Evolutionary conservation across 2,113 vertebrate genomes (phyloP).

Genomic region (Ascaphus truei): DNA sequence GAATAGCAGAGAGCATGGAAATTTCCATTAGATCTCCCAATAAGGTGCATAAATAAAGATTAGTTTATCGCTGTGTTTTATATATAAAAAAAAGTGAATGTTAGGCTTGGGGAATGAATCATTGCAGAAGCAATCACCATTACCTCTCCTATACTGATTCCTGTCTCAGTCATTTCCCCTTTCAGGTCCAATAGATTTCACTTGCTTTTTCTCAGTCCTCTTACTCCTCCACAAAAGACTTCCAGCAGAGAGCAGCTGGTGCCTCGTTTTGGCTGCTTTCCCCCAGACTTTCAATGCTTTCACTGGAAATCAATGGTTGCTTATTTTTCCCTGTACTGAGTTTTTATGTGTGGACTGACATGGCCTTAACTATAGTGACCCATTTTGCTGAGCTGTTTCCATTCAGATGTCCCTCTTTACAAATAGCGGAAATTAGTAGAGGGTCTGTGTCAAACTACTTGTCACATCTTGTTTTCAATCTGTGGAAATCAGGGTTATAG

Average conservation of each 20-base stretch:
- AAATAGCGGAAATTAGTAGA: constrained; percentile 77
- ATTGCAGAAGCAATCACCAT: constrained; percentile 36
- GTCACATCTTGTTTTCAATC: constrained; percentile 83
- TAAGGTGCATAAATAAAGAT: no score
- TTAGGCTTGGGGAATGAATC: constrained; percentile 40
- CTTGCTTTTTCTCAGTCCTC: constrained; percentile 40
- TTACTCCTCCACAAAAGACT: constrained; percentile 64
- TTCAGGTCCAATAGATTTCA: constrained; percentile 56
- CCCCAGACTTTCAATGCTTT: constrained; percentile 56
- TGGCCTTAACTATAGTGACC: constrained; percentile 61
- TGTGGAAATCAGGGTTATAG: constrained; percentile 74
- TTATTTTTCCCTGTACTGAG: constrained; percentile 60
- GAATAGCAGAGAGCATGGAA: no score
- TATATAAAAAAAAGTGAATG: background rate
- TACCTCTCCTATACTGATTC: constrained; percentile 49
- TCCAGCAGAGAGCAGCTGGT: constrained; percentile 77
- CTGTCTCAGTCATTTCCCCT: constrained; percentile 46
- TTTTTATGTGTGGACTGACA: constrained; percentile 68
- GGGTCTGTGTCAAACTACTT: constrained; percentile 73
- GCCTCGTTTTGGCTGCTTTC: constrained; percentile 65
- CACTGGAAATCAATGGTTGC: constrained; percentile 71
- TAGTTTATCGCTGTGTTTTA: background rate
- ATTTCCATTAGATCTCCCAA: no score
- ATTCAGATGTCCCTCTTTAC: constrained; percentile 71
- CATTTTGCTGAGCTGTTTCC: constrained; percentile 67